A percentile compares a stretch with the other conserved stretches of the same genome.
Conservation (phyloP, 1,140 invertebrate species). For the Teleogryllus occipitalis region DNA sequence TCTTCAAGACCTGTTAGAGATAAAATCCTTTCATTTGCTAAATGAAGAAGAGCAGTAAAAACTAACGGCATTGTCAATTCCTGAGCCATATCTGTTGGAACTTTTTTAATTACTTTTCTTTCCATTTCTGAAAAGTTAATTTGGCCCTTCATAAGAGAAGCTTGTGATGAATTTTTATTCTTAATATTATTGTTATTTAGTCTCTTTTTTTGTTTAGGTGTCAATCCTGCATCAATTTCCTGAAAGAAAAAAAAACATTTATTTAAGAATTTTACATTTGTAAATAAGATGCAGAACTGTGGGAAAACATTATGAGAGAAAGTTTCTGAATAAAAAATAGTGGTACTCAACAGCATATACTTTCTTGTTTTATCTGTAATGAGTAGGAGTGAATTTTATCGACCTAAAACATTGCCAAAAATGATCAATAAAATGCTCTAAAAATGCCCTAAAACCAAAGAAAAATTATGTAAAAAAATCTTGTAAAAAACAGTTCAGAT, state of each 20-base stretch:
- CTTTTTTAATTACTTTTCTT: not conserved
- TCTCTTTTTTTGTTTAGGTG: not conserved
- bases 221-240: not conserved
- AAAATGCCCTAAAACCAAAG: too few species aligned
- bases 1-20: not conserved
- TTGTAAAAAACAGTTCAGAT: too few species aligned
- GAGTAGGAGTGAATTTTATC: too few species aligned
- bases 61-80: not conserved
- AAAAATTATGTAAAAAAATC: too few species aligned
- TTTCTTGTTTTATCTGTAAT: too few species aligned
- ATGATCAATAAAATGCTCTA: too few species aligned
- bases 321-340: too few species aligned
- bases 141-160: not conserved
- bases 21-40: not conserved
- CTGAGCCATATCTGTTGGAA: not conserved
- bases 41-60: not conserved
- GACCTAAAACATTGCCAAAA: too few species aligned
- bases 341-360: too few species aligned
- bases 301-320: too few species aligned
- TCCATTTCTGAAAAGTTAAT: not conserved
- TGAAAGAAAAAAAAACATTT: not conserved
- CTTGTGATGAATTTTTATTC: not conserved
- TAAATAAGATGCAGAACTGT: too few species aligned
- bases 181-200: not conserved
- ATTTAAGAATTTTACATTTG: too few species aligned